Conservation (phyloP, 2,113 vertebrate genomes). For the Etia nguti region DNA sequence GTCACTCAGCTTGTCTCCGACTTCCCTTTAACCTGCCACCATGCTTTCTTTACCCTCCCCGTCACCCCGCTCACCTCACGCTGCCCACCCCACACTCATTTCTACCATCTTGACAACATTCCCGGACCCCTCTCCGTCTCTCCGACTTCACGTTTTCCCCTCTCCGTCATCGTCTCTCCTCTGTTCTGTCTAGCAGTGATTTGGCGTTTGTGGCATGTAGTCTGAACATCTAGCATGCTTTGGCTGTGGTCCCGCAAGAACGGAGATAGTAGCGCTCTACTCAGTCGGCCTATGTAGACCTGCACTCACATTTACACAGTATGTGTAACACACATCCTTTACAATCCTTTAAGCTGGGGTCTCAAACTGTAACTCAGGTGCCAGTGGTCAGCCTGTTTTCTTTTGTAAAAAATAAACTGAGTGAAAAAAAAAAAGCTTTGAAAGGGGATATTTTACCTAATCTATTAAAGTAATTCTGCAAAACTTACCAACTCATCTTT, state of each 20-base stretch:
- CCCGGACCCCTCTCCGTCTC: not conserved
- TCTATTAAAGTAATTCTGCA: not conserved
- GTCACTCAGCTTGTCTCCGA: not conserved
- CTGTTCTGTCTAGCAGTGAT: conserved; percentile 42
- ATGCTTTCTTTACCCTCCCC: conserved; percentile 35
- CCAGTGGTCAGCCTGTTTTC: not conserved
- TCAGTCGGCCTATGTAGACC: not conserved
- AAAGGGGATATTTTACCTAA: not conserved
- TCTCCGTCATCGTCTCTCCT: not conserved
- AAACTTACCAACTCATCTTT: not conserved
- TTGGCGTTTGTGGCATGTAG: conserved; percentile 25
- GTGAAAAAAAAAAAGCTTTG: rapidly evolving
- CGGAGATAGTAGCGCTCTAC: not conserved
- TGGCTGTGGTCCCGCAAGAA: conserved; percentile 45
- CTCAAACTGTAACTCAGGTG: not conserved
- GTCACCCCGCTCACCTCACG: not conserved
- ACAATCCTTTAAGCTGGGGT: not conserved
- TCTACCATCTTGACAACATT: conserved; percentile 34
- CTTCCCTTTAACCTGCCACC: conserved; percentile 12
- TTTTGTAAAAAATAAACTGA: not conserved
- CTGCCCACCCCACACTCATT: not conserved
- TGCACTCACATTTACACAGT: not conserved
- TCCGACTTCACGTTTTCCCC: not conserved
- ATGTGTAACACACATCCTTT: not conserved
- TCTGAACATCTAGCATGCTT: conserved; percentile 39